phyloP scores from a whole-genome alignment of 2,113 vertebrate species.

The Tachuris rubrigastra region DNA sequence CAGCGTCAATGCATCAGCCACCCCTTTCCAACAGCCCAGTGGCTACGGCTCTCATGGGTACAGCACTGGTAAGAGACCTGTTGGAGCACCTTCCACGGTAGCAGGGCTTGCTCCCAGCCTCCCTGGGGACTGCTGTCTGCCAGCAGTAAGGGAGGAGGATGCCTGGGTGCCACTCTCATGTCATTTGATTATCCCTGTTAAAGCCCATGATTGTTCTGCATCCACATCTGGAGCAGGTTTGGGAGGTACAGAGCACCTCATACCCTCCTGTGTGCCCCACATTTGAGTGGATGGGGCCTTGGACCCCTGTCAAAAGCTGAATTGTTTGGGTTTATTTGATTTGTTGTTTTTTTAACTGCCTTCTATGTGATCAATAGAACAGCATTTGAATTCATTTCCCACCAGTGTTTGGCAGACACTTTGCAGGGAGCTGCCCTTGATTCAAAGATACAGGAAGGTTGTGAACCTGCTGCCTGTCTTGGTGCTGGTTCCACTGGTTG shows the following conservation, averaged over 20 bases:
- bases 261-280: fast-evolving
- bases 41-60: slow-evolving; percentile 96
- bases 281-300: too few relatives aligned
- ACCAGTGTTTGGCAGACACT: not conserved
- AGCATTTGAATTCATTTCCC: not conserved
- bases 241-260: not conserved
- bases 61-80: slow-evolving; percentile 85
- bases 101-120: not conserved
- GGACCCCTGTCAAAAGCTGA: not conserved
- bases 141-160: not conserved
- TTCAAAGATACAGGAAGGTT: not conserved
- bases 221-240: not conserved
- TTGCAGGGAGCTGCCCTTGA: not conserved
- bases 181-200: not conserved
- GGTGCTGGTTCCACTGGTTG: not conserved
- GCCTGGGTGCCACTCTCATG: not conserved
- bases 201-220: not conserved
- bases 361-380: not conserved
- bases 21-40: slow-evolving; percentile 94
- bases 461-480: not conserved
- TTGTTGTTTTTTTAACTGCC: not conserved
- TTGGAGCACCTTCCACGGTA: not conserved
- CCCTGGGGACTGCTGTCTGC: not conserved
- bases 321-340: not conserved
- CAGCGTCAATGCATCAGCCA: slow-evolving; percentile 92